Base-by-base conservation (phyloP, 1,140 invertebrate genomes). In the Diprion similis region DNA sequence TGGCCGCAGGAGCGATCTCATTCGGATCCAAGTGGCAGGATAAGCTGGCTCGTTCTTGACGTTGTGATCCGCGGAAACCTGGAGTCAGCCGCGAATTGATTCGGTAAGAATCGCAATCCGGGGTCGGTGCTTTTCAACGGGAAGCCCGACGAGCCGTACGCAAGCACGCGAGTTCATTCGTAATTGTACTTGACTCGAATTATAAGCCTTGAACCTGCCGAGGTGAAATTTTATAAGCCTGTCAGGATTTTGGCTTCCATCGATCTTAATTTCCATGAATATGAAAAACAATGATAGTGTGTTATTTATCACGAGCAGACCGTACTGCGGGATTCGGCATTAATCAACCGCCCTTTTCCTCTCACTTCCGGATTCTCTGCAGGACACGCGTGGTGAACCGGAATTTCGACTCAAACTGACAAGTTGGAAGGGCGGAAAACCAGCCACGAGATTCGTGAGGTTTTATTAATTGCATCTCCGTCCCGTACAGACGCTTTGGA, bases 41-140 rank as follows among this genome's bases (percentile, higher is more conserved):
- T 59, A 59, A 59, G 51, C 51, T 6, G 24, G 24, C 51, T 59
- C 51, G 11, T 59, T 59, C 51, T 15, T 9, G 24, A 37, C 6
- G 51, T 8, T 17, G n/a, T 15, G 51, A 59, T 59, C 51, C 11
- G 11, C 6, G 24, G 24, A 37, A 37, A 37, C 24, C 6, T 13
- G 51, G n/a, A 15, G 51, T 59, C 51, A 59, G 51, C 24, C 24
- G 51, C 51, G 51, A 59, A 59, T 59, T 59, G 51, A 59, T 59
- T 59, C 51, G 51, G 51, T 59, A 13, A 15, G 51, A 59, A 59
- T 59, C 51, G n/a, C 11, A 9, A 59, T 59, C 11, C n/a, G 9
- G 11, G 11, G 11, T 59, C 51, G 51, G 24, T 37, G 11, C 51
- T 59, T 59, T 59, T 59, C 51, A 59, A 8, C n/a, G 51, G 9